Evolutionary conservation across 2,113 vertebrate genomes (phyloP).

Genomic region (Hucho hucho): DNA sequence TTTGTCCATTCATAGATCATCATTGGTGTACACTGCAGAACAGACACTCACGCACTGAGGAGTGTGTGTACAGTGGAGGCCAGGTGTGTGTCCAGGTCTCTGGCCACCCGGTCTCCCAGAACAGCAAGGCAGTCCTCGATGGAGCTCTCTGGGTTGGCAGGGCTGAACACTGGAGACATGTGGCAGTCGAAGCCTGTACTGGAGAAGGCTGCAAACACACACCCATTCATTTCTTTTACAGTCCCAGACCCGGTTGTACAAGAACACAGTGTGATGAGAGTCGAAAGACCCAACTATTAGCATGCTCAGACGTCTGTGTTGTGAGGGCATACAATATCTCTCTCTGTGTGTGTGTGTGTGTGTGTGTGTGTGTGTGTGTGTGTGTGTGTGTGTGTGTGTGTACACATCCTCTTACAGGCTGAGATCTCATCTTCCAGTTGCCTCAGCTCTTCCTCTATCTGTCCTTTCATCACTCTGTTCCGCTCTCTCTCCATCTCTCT

Average conservation of each 20-base stretch:
- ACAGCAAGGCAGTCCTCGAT: slow-evolving; percentile 87
- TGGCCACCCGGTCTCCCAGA: slow-evolving; percentile 76
- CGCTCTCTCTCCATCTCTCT: slow-evolving; percentile 71
- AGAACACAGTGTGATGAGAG: not conserved
- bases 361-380: slow-evolving; percentile 7
- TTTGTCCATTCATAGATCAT: no score
- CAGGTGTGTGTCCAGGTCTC: slow-evolving; percentile 78
- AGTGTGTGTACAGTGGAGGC: slow-evolving; percentile 76
- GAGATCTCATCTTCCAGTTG: slow-evolving; percentile 86
- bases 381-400: slow-evolving; percentile 5
- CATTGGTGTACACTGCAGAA: not conserved
- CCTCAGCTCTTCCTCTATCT: slow-evolving; percentile 85
- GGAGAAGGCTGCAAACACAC: slow-evolving; percentile 73
- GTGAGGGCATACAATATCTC: not conserved
- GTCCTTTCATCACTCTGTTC: slow-evolving; percentile 76
- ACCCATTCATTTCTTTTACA: slow-evolving; percentile 16
- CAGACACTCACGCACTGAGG: slow-evolving; percentile 81
- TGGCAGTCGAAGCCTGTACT: slow-evolving; percentile 84
- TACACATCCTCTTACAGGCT: slow-evolving; percentile 72
- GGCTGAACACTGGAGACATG: slow-evolving; percentile 87
- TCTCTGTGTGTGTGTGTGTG: slow-evolving; percentile 5
- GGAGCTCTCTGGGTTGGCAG: slow-evolving; percentile 82
- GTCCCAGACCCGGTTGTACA: not conserved
- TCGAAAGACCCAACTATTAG: not conserved
- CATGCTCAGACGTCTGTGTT: not conserved